Evolutionary conservation across 92 coral and sea anemone species (phyloP).

Genomic region (Hydrozoanthus gracilis): DNA sequence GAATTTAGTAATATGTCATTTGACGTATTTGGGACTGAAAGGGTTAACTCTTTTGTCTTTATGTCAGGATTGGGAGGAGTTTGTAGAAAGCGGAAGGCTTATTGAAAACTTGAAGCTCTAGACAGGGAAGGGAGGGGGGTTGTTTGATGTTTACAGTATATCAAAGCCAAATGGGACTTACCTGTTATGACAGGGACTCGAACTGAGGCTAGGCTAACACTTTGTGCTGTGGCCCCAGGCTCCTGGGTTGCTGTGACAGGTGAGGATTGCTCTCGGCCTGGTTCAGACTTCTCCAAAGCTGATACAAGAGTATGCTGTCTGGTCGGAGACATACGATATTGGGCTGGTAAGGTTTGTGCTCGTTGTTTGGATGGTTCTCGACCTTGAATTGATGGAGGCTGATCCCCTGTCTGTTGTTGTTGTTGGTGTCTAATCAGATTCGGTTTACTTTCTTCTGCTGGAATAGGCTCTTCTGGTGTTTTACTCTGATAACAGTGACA

Average conservation of each 20-base stretch:
- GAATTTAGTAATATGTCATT: too few species aligned
- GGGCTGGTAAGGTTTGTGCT: constrained; percentile 73
- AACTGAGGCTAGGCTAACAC: constrained; percentile 39
- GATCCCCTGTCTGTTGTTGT: constrained; percentile 62
- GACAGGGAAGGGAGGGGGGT: too few species aligned
- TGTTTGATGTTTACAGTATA: too few species aligned
- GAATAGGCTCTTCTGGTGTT: constrained; percentile 40
- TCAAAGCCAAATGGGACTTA: not conserved
- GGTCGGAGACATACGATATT: constrained; percentile 54
- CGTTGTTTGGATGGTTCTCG: constrained; percentile 63
- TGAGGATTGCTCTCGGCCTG: constrained; percentile 16
- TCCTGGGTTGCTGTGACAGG: constrained; percentile 41
- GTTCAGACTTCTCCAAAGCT: constrained; percentile 31
- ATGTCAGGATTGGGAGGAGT: too few species aligned
- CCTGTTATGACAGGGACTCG: constrained; percentile 23
- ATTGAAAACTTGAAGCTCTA: too few species aligned
- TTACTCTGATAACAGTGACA: not conserved
- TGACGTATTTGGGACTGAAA: too few species aligned
- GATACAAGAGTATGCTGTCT: constrained; percentile 1
- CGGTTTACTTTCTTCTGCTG: constrained; percentile 61
- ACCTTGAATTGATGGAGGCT: constrained; percentile 58
- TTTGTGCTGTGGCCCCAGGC: constrained; percentile 33
- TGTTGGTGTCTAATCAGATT: constrained; percentile 28
- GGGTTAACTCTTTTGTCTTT: too few species aligned
- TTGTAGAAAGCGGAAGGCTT: too few species aligned